phyloP scores from a whole-genome alignment of 2,797 vertebrate species.

The Huso huso region DNA sequence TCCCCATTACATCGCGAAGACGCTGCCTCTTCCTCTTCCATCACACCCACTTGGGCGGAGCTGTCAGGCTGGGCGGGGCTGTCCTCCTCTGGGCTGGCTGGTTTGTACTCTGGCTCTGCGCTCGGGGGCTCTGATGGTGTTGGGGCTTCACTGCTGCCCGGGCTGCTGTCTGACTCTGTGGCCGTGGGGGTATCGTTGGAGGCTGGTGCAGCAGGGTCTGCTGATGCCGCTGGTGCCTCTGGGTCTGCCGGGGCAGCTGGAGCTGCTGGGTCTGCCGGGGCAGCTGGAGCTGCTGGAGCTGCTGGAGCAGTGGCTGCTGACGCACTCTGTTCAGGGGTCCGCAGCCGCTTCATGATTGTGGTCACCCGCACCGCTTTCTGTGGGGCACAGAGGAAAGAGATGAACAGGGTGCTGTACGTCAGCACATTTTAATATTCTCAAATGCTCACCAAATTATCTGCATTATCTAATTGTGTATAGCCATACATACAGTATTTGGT shows the following conservation, averaged over 20 bases:
- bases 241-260: conserved; percentile 34
- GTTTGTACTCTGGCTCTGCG: conserved; percentile 35
- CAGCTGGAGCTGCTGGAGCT: conserved; percentile 34
- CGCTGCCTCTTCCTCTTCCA: conserved; percentile 43
- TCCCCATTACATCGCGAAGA: conserved; percentile 67
- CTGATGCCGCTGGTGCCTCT: conserved; percentile 26
- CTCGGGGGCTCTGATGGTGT: conserved; percentile 42
- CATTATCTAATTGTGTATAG: no score
- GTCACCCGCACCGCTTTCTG: conserved; percentile 96
- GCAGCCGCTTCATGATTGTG: conserved; percentile 92
- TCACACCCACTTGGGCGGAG: conserved; percentile 32
- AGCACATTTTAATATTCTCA: no score
- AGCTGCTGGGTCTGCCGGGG: conserved; percentile 35
- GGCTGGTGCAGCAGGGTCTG: conserved; percentile 30
- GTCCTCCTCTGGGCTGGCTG: conserved; percentile 30
- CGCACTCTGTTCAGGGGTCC: conserved; percentile 74
- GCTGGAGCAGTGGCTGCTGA: conserved; percentile 41
- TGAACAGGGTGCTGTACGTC: no score
- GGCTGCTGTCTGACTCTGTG: conserved; percentile 36
- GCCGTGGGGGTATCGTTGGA: conserved; percentile 40
- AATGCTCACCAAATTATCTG: no score
- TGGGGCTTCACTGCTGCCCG: conserved; percentile 34
- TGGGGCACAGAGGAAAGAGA: background rate
- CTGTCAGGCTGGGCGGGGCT: conserved; percentile 35
- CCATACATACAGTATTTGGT: no score